phyloP scores from a whole-genome alignment of 1,140 invertebrate genomes.

The Zeugodacus cucurbitae region DNA sequence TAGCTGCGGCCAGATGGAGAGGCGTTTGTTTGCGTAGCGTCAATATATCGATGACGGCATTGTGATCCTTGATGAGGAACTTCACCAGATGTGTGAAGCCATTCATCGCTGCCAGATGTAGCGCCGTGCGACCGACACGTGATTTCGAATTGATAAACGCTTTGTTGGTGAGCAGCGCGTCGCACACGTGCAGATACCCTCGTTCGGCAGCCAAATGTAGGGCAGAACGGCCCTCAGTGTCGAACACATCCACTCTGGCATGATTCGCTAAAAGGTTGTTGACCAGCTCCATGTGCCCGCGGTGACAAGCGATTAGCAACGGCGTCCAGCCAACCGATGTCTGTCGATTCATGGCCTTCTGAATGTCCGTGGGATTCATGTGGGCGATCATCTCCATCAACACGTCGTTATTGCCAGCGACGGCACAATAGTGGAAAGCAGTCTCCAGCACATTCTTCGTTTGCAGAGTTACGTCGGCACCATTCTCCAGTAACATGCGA shows the following conservation, averaged over 20 bases:
- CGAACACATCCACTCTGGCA: constrained; percentile 98
- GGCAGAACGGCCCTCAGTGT: constrained; percentile 93
- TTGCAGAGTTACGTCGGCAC: constrained; percentile 86
- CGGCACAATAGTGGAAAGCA: constrained; percentile 93
- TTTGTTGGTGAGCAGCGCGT: constrained; percentile 94
- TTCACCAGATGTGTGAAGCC: constrained; percentile 90
- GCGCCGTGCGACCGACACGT: constrained; percentile 82
- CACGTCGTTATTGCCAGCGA: constrained; percentile 95
- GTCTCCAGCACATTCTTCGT: constrained; percentile 92
- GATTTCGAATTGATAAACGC: constrained; percentile 98
- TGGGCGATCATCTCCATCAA: constrained; percentile 92
- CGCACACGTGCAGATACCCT: constrained; percentile 92
- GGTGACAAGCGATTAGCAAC: constrained; percentile 88
- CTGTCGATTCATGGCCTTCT: constrained; percentile 94
- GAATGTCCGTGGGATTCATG: constrained; percentile 86
- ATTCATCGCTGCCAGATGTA: constrained; percentile 93
- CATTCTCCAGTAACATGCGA: constrained; percentile 86
- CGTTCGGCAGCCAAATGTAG: constrained; percentile 95
- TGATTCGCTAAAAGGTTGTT: constrained; percentile 89
- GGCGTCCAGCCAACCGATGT: constrained; percentile 95
- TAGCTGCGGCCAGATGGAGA: constrained; percentile 88
- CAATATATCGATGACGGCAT: constrained; percentile 93
- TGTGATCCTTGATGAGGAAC: constrained; percentile 92
- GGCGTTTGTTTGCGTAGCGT: constrained; percentile 92
- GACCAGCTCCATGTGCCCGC: constrained; percentile 84